Evolutionary conservation across 2,888 invertebrate genomes (phyloP), one percentile per base, ranked within the genome.

Genomic region (Latrodectus hesperus): DNA sequence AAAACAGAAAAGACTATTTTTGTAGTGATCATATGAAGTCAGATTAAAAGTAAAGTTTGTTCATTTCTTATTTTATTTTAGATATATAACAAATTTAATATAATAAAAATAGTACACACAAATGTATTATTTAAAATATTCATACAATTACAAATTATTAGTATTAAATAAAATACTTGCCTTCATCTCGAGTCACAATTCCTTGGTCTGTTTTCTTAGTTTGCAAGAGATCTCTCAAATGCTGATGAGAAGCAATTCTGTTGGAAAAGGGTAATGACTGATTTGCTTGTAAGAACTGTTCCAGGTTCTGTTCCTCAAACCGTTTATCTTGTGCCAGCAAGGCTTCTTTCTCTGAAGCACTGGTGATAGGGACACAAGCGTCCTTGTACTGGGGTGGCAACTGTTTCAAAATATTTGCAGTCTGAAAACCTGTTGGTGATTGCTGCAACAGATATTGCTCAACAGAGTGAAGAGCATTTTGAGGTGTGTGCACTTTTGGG

Each of bases 381-480:
- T 86, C 86, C 22, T 87, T 87, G 55, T 77, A 87, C n/a, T 88
- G 88, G 17, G 72, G 51, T 22, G 73, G 60, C 52, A 83, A 53
- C 74, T 88, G 82, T 26, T 82, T 82, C 16, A 88, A 74, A 52
- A 83, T 83, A 49, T 73, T 83, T 2, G 78, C 72, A n/a, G 83
- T 83, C 10, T 82, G 78, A 53, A 72, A 83, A 22, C 60, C 53
- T 9, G 11, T 22, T 11, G 70, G 38, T 3, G 74, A 73, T 49
- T 88, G 88, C 22, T 82, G 87, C 16, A 83, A 83, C n/a, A 88
- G 82, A 65, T 74, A 88, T 22, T 88, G 88, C 11, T 87, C 77
- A 10, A 77, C 76, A n/a, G 74, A n/a, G 2, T 49, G 26, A 67
- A 80, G 70, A 17, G 67, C 60, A 12, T 55, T 9, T 51, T 82